Evolutionary conservation across 2,797 vertebrate species (phyloP), one percentile per base, ranked within the genome.

Genomic region (Peromyscus nudipes): DNA sequence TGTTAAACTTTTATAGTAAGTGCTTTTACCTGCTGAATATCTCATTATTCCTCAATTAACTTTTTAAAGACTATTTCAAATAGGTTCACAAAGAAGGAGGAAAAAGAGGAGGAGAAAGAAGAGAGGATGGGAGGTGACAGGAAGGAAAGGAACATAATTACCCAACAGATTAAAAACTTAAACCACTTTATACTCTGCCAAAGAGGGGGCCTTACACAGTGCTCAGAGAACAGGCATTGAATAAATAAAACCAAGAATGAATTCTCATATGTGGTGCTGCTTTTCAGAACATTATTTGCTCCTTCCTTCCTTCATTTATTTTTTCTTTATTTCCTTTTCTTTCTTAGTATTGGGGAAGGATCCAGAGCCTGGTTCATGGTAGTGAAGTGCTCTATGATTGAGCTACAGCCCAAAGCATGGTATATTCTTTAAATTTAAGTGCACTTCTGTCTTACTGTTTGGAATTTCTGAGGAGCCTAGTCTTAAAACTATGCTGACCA

Each of bases 61-160:
- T 40, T 88, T 55, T 60, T 7, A 81, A 94, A 88, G n/a, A 83
- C 17, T 64, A 67, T 89, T 92, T 97, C 27, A 87, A 92, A 94
- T n/a, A 57, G 23, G 43, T 75, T 37, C 52, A 31, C 8, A 60
- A 92, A 89, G 46, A 79, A 37, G 17, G 11, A 69, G 4, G 34
- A 55, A n/a, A 37, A 16, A 60, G n/a, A 92, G 4, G 21, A 77
- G 0, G 5, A 85, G 6, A 13, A 23, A 40, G 34, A 12, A 16
- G 60, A 6, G 4, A 84, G 16, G 14, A 19, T 23, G 55, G 31
- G 31, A 43, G 49, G 25, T 60, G 23, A 16, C 13, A 17, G 7
- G 19, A 1, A 71, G 6, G 4, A 7, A 95, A 83, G 4, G 62
- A 92, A 60, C 62, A 81, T 71, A 64, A 93, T 40, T 81, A n/a